Conservation (phyloP, 2,888 invertebrate species). For the Rhimphoctona megacephalus region DNA sequence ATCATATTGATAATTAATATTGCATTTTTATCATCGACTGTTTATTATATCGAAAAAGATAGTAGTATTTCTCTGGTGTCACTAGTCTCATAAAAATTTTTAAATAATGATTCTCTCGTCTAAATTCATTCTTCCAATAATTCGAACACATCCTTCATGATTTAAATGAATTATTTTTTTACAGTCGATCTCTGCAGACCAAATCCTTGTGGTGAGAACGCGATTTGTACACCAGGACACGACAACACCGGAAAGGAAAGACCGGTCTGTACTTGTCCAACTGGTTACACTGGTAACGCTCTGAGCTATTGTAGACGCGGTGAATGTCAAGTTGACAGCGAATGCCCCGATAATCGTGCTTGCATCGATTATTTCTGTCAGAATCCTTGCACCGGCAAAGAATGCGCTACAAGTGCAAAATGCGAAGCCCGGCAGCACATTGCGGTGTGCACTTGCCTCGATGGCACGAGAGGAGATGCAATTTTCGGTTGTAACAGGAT, state of each 20-base stretch:
- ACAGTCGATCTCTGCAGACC: constrained; percentile 93
- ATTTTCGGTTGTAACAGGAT: constrained; percentile 85
- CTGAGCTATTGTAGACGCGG: constrained; percentile 90
- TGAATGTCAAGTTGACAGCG: constrained; percentile 91
- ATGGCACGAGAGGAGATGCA: constrained; percentile 88
- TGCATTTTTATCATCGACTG: too few relatives aligned
- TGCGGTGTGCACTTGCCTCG: constrained; percentile 93
- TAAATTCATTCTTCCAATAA: background rate
- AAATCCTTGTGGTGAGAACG: constrained; percentile 94
- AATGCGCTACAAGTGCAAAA: constrained; percentile 91
- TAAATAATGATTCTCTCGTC: too few relatives aligned
- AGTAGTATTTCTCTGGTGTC: background rate
- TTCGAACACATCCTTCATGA: background rate
- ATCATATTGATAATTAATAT: too few relatives aligned
- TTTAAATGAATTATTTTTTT: constrained; percentile 56
- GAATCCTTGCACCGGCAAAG: constrained; percentile 90
- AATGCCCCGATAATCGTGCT: constrained; percentile 91
- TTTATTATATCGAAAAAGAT: background rate
- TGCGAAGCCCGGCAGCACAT: constrained; percentile 92
- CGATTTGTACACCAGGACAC: constrained; percentile 93
- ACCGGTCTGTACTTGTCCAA: constrained; percentile 93
- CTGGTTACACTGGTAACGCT: constrained; percentile 92
- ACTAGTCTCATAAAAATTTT: background rate
- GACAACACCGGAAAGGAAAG: constrained; percentile 93
- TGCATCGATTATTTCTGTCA: constrained; percentile 91